Evolutionary conservation across 1,140 invertebrate genomes (phyloP), one percentile per base, ranked within the genome.

Genomic region (Zophobas morio): DNA sequence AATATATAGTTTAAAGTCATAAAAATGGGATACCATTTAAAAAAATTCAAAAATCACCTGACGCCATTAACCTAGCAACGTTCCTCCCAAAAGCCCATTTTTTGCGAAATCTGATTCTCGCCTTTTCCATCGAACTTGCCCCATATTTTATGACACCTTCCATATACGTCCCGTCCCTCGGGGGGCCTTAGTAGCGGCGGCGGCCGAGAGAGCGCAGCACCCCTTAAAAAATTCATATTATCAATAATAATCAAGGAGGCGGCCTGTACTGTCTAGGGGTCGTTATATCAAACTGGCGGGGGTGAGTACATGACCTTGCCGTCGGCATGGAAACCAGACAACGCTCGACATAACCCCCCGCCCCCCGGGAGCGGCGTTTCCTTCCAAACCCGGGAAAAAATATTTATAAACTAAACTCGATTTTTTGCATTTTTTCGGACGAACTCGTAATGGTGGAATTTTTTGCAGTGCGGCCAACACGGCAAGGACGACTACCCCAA

Each of bases 401-500:
- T 79, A 74, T 74, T 54, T 74, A 46, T 74, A 74, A 77, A 75
- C 49, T 3, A 51, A 2, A 1, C 49, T n/a, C 49, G n/a, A 51
- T 8, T 51, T 3, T 3, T 46, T 3, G 6, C 40, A 51, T 51
- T 51, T 51, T 5, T 51, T n/a, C n/a, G 2, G 49, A n/a, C 5
- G 49, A n/a, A n/a, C n/a, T n/a, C n/a, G 33, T 47, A 36, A 8
- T 74, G 51, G 49, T 42, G 35, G 46, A 60, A 73, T 75, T 79
- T 80, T 78, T 78, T 84, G 82, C 84, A 86, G 81, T 86, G 85
- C 63, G 83, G 81, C 42, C 85, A 86, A 75, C 85, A 86, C 57
- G 83, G 54, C 35, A 86, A 86, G 76, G 85, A 86, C 78, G 85
- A 86, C 72, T 86, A 86, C 71, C 84, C 85, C 4, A 86, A 86